phyloP scores from a whole-genome alignment of 2,113 vertebrate genomes.

The Eulemur macaco region DNA sequence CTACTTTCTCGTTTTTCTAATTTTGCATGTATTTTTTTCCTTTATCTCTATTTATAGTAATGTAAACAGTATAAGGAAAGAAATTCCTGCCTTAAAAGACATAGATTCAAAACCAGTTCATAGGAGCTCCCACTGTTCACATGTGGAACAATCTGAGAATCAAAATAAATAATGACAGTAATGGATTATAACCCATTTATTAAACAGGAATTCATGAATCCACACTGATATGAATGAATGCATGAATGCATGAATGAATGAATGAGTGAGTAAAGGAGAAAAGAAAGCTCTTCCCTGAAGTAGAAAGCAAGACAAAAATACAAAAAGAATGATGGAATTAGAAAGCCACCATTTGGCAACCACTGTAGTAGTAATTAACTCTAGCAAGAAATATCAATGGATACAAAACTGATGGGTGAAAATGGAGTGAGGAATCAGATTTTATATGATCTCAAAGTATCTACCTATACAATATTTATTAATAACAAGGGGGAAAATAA shows the following conservation, averaged over 20 bases:
- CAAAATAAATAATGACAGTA: background rate
- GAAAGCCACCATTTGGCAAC: background rate
- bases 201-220: background rate
- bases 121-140: background rate
- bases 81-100: background rate
- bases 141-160: background rate
- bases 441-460: background rate
- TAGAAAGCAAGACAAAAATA: background rate
- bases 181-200: background rate
- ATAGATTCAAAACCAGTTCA: background rate
- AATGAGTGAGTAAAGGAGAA: background rate
- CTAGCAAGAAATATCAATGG: background rate
- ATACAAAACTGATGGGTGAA: background rate
- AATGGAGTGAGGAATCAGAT: background rate
- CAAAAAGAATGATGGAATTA: constrained; percentile 5
- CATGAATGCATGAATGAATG: background rate
- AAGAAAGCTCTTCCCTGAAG: background rate
- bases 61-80: background rate
- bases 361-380: background rate
- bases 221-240: background rate
- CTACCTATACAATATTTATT: constrained; percentile 28
- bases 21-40: constrained; percentile 15
- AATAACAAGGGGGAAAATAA: background rate
- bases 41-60: background rate
- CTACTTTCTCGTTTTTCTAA: background rate